These are phyloP conservation scores for Apamea monoglypha DNA, from an alignment of 2,888 invertebrate genomes.

Conservation along the genomic window DNA sequence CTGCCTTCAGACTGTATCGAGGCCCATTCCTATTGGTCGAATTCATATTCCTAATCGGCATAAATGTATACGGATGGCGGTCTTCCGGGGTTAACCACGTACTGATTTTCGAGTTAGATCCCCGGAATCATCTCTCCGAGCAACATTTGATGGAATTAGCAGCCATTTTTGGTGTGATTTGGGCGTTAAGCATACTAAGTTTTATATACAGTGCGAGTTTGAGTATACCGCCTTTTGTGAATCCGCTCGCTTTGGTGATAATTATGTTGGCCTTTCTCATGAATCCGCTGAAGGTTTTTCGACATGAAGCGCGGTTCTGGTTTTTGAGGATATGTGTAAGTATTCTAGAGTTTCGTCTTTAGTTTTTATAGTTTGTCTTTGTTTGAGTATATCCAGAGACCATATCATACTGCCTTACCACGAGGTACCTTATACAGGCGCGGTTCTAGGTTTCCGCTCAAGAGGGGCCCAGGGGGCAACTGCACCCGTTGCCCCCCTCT, in stretches of 20 bases:
- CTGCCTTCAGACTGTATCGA: constrained; percentile 97
- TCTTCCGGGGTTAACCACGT: constrained; percentile 99
- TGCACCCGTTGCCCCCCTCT: too few relatives aligned
- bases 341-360: constrained; percentile 65
- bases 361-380: neutral
- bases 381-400: neutral
- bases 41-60: constrained; percentile 98
- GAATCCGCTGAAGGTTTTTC: constrained; percentile 97
- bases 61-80: constrained; percentile 99
- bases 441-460: neutral
- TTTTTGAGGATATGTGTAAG: constrained; percentile 96
- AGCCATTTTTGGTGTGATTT: constrained; percentile 97
- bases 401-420: neutral
- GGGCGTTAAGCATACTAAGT: constrained; percentile 97
- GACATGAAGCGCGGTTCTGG: constrained; percentile 98
- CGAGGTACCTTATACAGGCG: neutral
- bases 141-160: constrained; percentile 98
- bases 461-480: too few relatives aligned
- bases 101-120: constrained; percentile 98
- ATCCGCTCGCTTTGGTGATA: constrained; percentile 95
- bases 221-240: constrained; percentile 97
- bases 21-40: constrained; percentile 98
- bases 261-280: constrained; percentile 96
- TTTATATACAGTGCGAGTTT: constrained; percentile 95
- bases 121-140: constrained; percentile 97